Percentiles rank a stretch among this genome's conserved stretches.
Evolutionary conservation across 2,888 invertebrate species (phyloP).

Genomic region (Hedychridium roseum): DNA sequence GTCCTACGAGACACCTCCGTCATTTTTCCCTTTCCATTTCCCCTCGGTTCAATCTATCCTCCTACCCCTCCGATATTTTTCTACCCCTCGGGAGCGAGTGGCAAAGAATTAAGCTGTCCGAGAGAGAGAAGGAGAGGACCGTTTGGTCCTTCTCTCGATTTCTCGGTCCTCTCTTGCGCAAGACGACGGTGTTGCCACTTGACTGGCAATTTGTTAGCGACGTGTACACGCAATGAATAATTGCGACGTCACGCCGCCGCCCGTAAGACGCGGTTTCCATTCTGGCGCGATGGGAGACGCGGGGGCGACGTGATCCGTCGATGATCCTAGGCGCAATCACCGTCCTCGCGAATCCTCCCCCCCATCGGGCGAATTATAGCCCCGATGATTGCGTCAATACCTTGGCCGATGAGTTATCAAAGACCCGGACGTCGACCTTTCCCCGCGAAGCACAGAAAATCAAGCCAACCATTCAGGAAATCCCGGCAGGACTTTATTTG

Average conservation of each 20-base stretch:
- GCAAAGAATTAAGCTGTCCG: conserved; percentile 5
- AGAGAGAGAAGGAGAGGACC: conserved; percentile 5
- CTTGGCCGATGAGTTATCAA: too few species aligned
- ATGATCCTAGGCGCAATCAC: too few species aligned
- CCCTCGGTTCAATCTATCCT: not conserved
- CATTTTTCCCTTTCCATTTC: conserved; percentile 1
- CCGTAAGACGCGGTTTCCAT: conserved; percentile 45
- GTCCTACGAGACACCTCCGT: not conserved
- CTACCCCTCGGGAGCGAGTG: not conserved
- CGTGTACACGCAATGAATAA: conserved; percentile 61
- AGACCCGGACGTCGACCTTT: too few species aligned
- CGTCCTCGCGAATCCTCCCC: too few species aligned
- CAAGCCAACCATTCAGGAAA: too few species aligned
- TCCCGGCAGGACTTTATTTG: too few species aligned
- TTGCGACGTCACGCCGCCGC: conserved; percentile 47
- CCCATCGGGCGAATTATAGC: too few species aligned
- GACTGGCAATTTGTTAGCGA: conserved; percentile 63
- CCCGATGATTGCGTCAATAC: too few species aligned
- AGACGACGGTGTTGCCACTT: conserved; percentile 58
- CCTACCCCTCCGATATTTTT: too few species aligned
- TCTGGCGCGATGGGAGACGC: too few species aligned
- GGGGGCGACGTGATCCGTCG: too few species aligned
- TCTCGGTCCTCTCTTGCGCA: conserved; percentile 35
- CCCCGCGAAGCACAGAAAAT: too few species aligned
- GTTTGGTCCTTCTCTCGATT: conserved; percentile 9